Base-by-base conservation (phyloP, 2,888 invertebrate genomes). In the Tachina fera region DNA sequence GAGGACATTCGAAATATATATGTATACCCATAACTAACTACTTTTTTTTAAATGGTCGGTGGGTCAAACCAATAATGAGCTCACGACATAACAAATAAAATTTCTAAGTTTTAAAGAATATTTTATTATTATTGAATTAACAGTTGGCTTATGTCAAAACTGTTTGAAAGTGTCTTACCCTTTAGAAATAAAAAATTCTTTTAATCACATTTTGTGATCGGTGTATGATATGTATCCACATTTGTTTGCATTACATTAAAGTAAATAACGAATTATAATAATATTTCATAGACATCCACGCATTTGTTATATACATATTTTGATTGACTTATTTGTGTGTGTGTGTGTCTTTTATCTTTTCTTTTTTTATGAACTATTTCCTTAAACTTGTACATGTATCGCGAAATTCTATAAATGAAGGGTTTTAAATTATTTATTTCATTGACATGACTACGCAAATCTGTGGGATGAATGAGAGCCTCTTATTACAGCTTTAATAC, bases 301-400 rank as follows among this genome's bases (percentile, higher is more conserved):
- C 74, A 61, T 74, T 74, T 74, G 74, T 41, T 61, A 61, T 51
- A 74, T 61, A 61, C 41, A 74, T 13, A 61, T 74, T 61, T 51
- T 61, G 74, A 74, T 74, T 74, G 61, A 61, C 49, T 61, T 51
- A 41, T 61, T 1, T 68, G 10, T 51, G 14, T 10, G 19, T 43
- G 16, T 70, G 13, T 43, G 43, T 61, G 31, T 31, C 3, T 31
- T 31, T 31, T 31, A 31, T 58, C 9, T 39, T 19, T 67, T 39
- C 11, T 45, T 1, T 53, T 45, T 53, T 11, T 60, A 3, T 31
- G 51, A 74, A 39, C 5, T 49, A 53, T 58, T 77, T 77, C 19
- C 67, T 43, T 58, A 67, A 47, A 58, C 47, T 77, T 68, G 22
- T 61, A 47, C 9, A 60, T 39, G 45, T 56, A 67, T 67, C 47